Conservation (phyloP, 2,888 invertebrate species). For the Neria commutata region DNA sequence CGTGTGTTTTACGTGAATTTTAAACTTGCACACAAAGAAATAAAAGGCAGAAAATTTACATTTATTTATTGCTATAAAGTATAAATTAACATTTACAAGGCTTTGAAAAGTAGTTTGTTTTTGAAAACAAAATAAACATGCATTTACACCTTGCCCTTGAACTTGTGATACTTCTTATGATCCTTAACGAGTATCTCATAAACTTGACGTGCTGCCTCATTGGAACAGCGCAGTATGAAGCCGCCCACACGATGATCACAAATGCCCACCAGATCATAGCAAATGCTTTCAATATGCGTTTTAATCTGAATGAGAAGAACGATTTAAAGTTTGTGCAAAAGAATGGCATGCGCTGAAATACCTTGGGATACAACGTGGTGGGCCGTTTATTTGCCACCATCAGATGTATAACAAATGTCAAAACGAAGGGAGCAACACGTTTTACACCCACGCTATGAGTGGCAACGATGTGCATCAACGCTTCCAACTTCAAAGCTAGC, state of each 20-base stretch:
- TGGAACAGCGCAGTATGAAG: slow-evolving; percentile 57
- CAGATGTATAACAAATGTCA: slow-evolving; percentile 53
- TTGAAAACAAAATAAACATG: not conserved
- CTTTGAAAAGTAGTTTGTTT: not conserved
- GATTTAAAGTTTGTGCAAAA: slow-evolving; percentile 5
- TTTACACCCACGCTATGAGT: slow-evolving; percentile 51
- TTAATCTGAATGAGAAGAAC: slow-evolving; percentile 51
- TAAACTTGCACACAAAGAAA: not conserved
- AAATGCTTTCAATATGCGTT: slow-evolving; percentile 56
- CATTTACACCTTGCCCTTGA: slow-evolving; percentile 57
- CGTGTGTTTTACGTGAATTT: not conserved
- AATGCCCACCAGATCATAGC: slow-evolving; percentile 54
- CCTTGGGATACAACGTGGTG: slow-evolving; percentile 59
- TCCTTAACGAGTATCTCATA: slow-evolving; percentile 57
- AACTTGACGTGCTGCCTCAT: slow-evolving; percentile 56
- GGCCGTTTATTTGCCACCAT: slow-evolving; percentile 57
- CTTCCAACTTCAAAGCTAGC: slow-evolving; percentile 52
- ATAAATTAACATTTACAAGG: not conserved
- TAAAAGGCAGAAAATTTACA: not conserved
- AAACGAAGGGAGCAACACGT: slow-evolving; percentile 57
- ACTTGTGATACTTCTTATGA: slow-evolving; percentile 58
- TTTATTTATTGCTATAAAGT: not conserved
- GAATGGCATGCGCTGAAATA: slow-evolving; percentile 21
- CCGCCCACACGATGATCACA: slow-evolving; percentile 59
- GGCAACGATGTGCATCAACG: slow-evolving; percentile 48